phyloP scores from a whole-genome alignment of 2,888 invertebrate species.

The Cerastis leucographa region DNA sequence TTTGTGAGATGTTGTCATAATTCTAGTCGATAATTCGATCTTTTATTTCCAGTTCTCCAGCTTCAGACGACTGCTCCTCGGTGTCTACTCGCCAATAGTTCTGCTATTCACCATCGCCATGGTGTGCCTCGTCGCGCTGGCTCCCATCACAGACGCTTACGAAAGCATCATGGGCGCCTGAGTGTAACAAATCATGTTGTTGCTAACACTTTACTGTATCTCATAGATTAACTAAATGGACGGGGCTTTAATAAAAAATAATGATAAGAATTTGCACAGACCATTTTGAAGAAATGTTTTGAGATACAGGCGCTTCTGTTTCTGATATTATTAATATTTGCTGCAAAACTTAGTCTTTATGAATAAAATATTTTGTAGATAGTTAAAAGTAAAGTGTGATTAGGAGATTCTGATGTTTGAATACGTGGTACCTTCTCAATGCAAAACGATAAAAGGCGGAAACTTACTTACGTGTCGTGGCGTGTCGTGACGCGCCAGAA shows the following conservation, averaged over 20 bases:
- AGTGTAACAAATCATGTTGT: constrained; percentile 13
- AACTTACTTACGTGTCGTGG: no score
- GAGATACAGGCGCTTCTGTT: not conserved
- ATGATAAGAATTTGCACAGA: constrained; percentile 28
- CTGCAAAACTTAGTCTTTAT: not conserved
- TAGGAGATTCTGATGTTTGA: not conserved
- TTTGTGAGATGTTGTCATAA: not conserved
- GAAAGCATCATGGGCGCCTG: constrained; percentile 80
- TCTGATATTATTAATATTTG: not conserved
- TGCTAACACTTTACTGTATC: constrained; percentile 9
- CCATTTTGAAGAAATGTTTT: constrained; percentile 1
- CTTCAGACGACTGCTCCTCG: constrained; percentile 94
- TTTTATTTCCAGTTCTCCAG: constrained; percentile 92
- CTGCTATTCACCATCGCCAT: constrained; percentile 93
- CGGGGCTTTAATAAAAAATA: constrained; percentile 31
- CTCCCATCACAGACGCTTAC: constrained; percentile 93
- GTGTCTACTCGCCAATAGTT: constrained; percentile 94
- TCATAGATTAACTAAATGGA: constrained; percentile 2
- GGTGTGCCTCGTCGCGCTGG: constrained; percentile 93
- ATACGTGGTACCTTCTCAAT: not conserved
- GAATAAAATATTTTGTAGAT: not conserved
- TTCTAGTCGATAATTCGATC: constrained; percentile 6
- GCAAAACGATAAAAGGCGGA: no score
- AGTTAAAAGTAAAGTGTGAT: constrained; percentile 2
- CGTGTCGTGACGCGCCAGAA: no score